phyloP scores from a whole-genome alignment of 2,113 vertebrate genomes.

The Nettapus auritus region DNA sequence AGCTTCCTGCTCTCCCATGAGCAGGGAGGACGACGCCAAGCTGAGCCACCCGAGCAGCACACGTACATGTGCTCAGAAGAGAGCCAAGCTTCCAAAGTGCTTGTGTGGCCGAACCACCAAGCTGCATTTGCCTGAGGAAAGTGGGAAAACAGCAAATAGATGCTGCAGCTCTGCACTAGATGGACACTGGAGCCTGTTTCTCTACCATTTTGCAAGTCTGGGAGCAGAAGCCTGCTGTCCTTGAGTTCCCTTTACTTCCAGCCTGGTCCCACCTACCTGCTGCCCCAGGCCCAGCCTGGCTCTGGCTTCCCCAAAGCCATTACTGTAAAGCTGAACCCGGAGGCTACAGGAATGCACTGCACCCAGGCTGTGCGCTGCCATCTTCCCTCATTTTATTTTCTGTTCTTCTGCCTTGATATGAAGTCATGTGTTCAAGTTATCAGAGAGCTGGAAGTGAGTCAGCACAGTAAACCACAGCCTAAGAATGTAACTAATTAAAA shows the following conservation, averaged over 20 bases:
- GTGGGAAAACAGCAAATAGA: accelerated
- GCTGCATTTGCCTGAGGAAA: not conserved
- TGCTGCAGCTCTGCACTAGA: accelerated
- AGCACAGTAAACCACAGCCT: slow-evolving; percentile 32
- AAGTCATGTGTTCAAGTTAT: not conserved
- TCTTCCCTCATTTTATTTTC: not conserved
- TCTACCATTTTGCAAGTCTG: accelerated
- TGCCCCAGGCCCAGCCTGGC: not conserved
- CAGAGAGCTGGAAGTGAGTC: slow-evolving; percentile 57
- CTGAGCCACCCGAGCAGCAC: not conserved
- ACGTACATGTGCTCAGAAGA: accelerated
- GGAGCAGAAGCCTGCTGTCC: accelerated
- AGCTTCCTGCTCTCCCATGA: slow-evolving; percentile 23
- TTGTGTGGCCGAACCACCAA: accelerated
- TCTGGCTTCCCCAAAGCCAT: not conserved
- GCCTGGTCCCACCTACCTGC: accelerated
- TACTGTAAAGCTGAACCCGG: no score
- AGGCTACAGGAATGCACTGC: not conserved
- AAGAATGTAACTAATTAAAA: slow-evolving; percentile 13
- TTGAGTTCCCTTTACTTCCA: not conserved
- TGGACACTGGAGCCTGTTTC: not conserved
- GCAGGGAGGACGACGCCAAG: not conserved
- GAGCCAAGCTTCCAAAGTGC: accelerated
- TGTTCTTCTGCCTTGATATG: not conserved
- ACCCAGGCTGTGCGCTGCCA: not conserved